These are phyloP conservation scores for Plemyria rubiginata DNA, from an alignment of 2,888 invertebrate species.

Conservation along the genomic window DNA sequence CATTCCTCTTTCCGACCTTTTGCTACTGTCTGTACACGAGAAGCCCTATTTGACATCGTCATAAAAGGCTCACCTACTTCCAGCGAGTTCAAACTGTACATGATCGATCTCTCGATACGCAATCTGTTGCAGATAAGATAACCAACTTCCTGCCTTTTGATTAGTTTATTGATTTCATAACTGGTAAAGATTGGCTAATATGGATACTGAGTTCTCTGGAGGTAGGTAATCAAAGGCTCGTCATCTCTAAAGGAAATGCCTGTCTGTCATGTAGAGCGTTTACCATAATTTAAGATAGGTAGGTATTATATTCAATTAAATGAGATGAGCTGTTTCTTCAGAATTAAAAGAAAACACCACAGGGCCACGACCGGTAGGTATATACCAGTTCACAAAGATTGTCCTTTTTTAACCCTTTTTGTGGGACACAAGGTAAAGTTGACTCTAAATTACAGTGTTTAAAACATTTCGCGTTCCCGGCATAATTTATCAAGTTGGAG, in stretches of 20 bases:
- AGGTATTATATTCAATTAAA: too few species aligned
- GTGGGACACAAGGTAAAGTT: background rate
- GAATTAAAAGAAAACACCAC: too few species aligned
- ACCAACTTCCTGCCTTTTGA: constrained; percentile 23
- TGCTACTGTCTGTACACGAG: constrained; percentile 9
- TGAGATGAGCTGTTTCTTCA: too few species aligned
- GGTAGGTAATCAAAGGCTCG: constrained; percentile 2
- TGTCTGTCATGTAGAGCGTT: constrained; percentile 11
- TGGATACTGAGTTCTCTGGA: background rate
- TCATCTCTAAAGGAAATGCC: constrained; percentile 16
- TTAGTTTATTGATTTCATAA: constrained; percentile 17
- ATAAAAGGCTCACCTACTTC: constrained; percentile 36
- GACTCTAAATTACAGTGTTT: constrained; percentile 22
- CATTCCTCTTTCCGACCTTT: too few species aligned
- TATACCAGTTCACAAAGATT: too few species aligned
- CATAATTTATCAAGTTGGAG: constrained; percentile 20
- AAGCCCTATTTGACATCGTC: constrained; percentile 22
- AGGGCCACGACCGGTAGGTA: too few species aligned
- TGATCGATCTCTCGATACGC: constrained; percentile 29
- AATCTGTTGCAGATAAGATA: constrained; percentile 25
- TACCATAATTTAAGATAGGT: too few species aligned
- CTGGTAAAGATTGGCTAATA: background rate
- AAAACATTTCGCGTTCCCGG: constrained; percentile 16
- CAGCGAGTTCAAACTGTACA: constrained; percentile 26
- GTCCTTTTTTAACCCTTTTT: too few species aligned